Percentiles rank a stretch among this genome's conserved stretches.
These are phyloP conservation scores for Panzeria rudis DNA, from an alignment of 2,888 invertebrate genomes.

Conservation along the genomic window DNA sequence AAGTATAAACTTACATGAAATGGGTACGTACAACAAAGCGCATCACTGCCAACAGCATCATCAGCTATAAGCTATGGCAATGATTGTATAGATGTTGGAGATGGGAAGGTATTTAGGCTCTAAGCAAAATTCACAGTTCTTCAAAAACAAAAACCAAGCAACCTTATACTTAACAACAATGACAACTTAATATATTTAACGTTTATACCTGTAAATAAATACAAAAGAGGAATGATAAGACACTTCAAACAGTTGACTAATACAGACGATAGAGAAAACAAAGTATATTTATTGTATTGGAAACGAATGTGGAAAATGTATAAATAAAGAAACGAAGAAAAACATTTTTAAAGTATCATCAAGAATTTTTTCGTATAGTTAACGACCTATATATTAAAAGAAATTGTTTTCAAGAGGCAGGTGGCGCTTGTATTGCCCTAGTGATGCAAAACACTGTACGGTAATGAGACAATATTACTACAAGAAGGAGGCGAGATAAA, in stretches of 20 bases:
- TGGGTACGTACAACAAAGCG: constrained; percentile 33
- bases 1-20: constrained; percentile 17
- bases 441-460: background rate
- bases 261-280: constrained; percentile 12
- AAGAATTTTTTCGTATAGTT: constrained; percentile 6
- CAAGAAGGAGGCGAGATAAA: background rate
- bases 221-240: constrained; percentile 16
- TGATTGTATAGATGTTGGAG: background rate
- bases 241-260: constrained; percentile 38
- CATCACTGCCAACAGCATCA: constrained; percentile 27
- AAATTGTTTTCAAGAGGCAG: background rate
- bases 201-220: constrained; percentile 36
- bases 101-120: background rate
- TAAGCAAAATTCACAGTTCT: constrained; percentile 10
- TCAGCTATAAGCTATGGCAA: background rate
- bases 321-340: constrained; percentile 14
- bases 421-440: background rate
- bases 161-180: constrained; percentile 7
- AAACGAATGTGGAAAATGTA: constrained; percentile 4
- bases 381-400: background rate
- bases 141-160: background rate
- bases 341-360: constrained; percentile 30
- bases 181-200: background rate
- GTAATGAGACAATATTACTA: too few species aligned
- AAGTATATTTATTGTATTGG: constrained; percentile 37